These are phyloP conservation scores for Hippocampus abdominalis DNA, from an alignment of 2,113 vertebrate species.

Conservation along the genomic window DNA sequence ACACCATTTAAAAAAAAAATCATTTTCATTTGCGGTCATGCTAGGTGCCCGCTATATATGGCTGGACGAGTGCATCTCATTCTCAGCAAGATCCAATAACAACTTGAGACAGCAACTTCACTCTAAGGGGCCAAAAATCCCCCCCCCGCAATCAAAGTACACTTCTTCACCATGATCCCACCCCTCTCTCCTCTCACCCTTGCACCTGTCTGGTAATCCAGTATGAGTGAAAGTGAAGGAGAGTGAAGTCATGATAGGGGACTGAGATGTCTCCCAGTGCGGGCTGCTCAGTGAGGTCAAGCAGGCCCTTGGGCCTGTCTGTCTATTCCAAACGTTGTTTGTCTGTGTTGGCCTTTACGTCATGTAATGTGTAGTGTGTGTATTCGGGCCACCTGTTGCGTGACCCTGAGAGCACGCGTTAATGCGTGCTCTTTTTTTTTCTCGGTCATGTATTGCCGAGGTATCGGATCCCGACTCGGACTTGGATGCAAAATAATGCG, in stretches of 20 bases:
- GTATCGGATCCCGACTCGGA: no score
- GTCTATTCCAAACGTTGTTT: slow-evolving; percentile 22
- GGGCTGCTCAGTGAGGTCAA: slow-evolving; percentile 49
- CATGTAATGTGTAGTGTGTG: slow-evolving; percentile 3
- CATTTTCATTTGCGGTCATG: not conserved
- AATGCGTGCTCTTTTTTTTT: slow-evolving; percentile 10
- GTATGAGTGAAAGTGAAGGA: slow-evolving; percentile 56
- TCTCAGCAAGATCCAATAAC: slow-evolving; percentile 8
- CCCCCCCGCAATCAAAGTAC: slow-evolving; percentile 6
- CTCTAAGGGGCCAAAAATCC: slow-evolving; percentile 24
- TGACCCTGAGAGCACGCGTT: slow-evolving; percentile 28
- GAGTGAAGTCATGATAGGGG: slow-evolving; percentile 46
- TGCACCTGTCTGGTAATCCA: slow-evolving; percentile 57
- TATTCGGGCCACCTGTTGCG: slow-evolving; percentile 53
- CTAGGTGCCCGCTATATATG: not conserved
- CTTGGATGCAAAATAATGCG: no score
- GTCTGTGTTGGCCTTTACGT: slow-evolving; percentile 16
- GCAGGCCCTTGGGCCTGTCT: slow-evolving; percentile 33
- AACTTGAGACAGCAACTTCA: slow-evolving; percentile 17
- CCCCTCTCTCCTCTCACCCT: slow-evolving; percentile 3
- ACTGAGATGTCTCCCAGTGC: slow-evolving; percentile 46
- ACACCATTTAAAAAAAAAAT: no score
- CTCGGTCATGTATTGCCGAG: no score
- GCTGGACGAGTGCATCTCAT: slow-evolving; percentile 1
- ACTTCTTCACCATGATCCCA: not conserved